Base-by-base conservation (phyloP, 2,113 vertebrate genomes). In the Cygnus atratus region DNA sequence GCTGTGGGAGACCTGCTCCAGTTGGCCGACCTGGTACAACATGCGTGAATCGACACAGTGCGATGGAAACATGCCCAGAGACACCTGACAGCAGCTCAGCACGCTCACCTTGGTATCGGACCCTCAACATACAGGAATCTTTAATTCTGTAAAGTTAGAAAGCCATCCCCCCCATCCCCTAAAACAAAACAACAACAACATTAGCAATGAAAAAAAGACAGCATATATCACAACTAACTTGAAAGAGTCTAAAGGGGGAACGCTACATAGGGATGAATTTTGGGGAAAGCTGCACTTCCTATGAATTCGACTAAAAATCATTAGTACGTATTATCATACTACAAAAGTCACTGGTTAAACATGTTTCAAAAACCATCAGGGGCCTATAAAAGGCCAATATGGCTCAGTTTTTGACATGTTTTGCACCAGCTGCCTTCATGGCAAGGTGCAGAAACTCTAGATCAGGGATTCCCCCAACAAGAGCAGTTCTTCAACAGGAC, bases 41-140 rank as follows among this genome's bases (percentile, higher is more conserved):
- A 11, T 1, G 17, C 61, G 10, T 31, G 37, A 35, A 20, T n/a
- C 6, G 1, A 22, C 61, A 16, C 25, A 13, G 4, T 3, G 31
- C 5, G 4, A 70, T 7, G 24, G 1, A 57, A 19, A 22, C 11
- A 0, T 20, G 59, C 18, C 50, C 1, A 1, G 7, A 58, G 24
- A 1, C 11, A 50, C 26, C 11, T 2, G 7, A 22, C 39, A 63
- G 65, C 66, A 33, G 44, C 44, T 71, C 2, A 0, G 57, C 57
- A 57, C 61, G 21, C 73, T 87, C 76, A n/a, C 0, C 41, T 50
- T 3, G 1, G 14, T 5, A 66, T 1, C 4, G 2, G 76, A 22
- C 28, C 10, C 62, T 31, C 62, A 37, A 57, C 58, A 62, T 22
- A 41, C 1, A 17, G 6, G 29, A 7, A 6, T 19, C 35, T 66